Conservation (phyloP, 2,888 invertebrate species). For the Chrysodeixis includens region DNA sequence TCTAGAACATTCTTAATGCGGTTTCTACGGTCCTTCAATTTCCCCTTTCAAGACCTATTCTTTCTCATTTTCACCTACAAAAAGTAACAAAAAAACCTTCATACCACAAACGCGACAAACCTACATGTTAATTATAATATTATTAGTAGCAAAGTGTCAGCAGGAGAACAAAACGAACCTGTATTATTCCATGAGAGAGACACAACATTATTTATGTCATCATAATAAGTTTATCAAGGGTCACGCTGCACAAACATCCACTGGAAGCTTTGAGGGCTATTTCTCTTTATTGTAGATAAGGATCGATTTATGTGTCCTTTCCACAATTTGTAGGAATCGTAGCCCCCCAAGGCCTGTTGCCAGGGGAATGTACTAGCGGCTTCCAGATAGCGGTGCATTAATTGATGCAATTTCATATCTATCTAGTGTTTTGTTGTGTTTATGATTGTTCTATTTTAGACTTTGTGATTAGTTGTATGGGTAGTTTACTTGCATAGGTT, state of each 20-base stretch:
- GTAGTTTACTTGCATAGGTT: background rate
- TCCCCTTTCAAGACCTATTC: no score
- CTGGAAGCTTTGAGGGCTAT: conserved; percentile 63
- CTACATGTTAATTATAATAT: conserved; percentile 13
- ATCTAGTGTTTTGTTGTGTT: conserved; percentile 21
- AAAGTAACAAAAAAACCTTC: background rate
- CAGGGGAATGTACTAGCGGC: conserved; percentile 46
- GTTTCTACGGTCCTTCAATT: no score
- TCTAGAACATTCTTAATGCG: no score
- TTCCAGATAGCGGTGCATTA: conserved; percentile 19
- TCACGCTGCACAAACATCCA: conserved; percentile 80
- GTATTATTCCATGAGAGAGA: conserved; percentile 82
- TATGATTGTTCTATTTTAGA: background rate
- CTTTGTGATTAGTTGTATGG: background rate
- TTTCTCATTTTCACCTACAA: no score
- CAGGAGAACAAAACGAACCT: conserved; percentile 58
- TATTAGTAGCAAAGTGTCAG: background rate
- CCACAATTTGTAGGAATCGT: conserved; percentile 59
- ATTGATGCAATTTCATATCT: conserved; percentile 17
- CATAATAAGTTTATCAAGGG: conserved; percentile 86
- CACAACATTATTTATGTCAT: conserved; percentile 82
- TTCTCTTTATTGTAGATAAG: conserved; percentile 71
- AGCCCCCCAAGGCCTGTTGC: conserved; percentile 71
- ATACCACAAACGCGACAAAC: conserved; percentile 23
- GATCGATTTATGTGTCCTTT: conserved; percentile 61